phyloP scores from a whole-genome alignment of 2,797 vertebrate species.

The Urocyon cinereoargenteus region DNA sequence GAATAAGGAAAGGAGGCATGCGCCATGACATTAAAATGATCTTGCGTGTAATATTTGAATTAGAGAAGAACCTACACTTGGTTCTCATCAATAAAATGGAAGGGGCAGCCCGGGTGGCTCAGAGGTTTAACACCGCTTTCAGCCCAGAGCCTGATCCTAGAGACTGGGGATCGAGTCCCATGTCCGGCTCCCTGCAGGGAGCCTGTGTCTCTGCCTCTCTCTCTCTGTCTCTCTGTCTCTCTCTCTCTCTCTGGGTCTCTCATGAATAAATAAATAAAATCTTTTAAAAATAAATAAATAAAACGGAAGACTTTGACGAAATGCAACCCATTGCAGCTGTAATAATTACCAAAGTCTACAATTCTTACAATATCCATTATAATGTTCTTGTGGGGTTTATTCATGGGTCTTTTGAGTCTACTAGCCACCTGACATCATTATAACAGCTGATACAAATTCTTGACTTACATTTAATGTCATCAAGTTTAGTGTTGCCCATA shows the following conservation, averaged over 20 bases:
- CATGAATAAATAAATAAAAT: too few species aligned
- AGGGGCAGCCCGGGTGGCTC: not conserved
- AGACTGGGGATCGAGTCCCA: too few species aligned
- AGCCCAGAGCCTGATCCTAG: too few species aligned
- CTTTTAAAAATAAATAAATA: not conserved
- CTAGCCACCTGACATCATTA: not conserved
- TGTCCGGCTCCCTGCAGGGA: too few species aligned
- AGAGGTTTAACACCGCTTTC: too few species aligned
- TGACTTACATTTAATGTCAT: conserved; percentile 16
- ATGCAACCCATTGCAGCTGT: not conserved
- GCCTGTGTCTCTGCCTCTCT: too few species aligned
- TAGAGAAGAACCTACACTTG: not conserved
- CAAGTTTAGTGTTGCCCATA: not conserved
- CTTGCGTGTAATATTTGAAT: not conserved
- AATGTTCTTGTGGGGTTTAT: conserved; percentile 10
- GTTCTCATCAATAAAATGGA: not conserved
- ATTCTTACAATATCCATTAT: not conserved
- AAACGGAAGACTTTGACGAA: not conserved
- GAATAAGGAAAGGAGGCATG: not conserved
- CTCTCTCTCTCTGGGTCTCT: too few species aligned
- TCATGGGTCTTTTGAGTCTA: not conserved
- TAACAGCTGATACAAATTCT: not conserved
- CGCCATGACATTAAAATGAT: not conserved
- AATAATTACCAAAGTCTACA: not conserved
- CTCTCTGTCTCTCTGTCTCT: too few species aligned